phyloP scores from a whole-genome alignment of 2,797 vertebrate species.

The Microctenopoma lineatum region DNA sequence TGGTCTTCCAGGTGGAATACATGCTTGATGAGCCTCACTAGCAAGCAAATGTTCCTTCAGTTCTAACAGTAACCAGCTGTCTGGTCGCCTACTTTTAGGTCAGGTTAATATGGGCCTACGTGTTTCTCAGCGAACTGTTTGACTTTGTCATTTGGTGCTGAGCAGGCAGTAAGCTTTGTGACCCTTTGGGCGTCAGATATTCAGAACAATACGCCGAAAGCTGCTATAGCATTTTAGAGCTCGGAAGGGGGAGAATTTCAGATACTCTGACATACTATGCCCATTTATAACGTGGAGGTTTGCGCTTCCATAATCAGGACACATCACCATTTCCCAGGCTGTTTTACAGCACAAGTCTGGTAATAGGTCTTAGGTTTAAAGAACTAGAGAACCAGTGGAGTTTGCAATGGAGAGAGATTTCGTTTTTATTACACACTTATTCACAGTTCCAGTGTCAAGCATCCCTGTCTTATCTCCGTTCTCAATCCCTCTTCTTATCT shows the following conservation, averaged over 20 bases:
- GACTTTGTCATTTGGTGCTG: not conserved
- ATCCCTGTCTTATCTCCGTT: slow-evolving; percentile 42
- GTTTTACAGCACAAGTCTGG: not conserved
- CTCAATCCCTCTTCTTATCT: slow-evolving; percentile 55
- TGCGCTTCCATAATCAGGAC: not conserved
- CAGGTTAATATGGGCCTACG: not conserved
- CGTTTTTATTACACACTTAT: slow-evolving; percentile 34
- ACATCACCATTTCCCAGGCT: not conserved
- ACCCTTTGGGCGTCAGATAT: not conserved
- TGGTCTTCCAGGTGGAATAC: not conserved
- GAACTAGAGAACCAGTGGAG: not conserved
- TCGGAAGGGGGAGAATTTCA: not conserved
- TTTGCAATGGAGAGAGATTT: slow-evolving; percentile 1
- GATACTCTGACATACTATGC: not conserved
- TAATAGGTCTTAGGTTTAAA: not conserved
- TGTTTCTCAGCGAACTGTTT: not conserved
- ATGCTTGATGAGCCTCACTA: not conserved
- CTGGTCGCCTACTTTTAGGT: not conserved
- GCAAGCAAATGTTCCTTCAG: not conserved
- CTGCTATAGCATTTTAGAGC: not conserved
- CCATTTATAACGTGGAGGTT: not conserved
- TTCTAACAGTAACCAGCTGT: not conserved
- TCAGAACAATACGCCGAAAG: not conserved
- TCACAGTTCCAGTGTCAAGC: slow-evolving; percentile 37
- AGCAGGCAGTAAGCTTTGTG: not conserved